phyloP scores from a whole-genome alignment of 2,888 invertebrate genomes.

The Conus canariensis region DNA sequence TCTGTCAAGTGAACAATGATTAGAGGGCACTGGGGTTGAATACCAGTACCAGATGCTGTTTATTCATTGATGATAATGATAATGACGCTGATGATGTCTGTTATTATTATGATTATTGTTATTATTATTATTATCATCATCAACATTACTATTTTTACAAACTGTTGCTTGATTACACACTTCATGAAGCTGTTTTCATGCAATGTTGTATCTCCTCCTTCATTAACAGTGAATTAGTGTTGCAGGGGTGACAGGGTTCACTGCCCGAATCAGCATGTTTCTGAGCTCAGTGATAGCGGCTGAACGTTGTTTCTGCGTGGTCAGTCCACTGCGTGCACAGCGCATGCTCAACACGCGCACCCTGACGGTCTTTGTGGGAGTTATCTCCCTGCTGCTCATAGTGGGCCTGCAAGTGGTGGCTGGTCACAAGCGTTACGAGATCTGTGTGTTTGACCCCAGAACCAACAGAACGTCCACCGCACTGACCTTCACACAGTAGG shows the following conservation, averaged over 20 bases:
- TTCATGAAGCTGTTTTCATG: no score
- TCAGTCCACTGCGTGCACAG: constrained; percentile 13
- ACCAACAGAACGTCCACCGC: not conserved
- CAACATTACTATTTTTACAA: no score
- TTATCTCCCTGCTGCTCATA: not conserved
- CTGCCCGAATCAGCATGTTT: constrained; percentile 7
- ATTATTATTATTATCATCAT: no score
- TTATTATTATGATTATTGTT: no score
- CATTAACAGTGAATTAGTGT: not conserved
- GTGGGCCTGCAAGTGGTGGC: constrained; percentile 21
- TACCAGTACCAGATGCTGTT: no score
- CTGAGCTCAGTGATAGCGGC: not conserved
- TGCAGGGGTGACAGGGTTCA: not conserved
- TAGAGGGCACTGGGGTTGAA: no score
- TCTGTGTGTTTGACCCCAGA: not conserved
- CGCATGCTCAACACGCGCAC: not conserved
- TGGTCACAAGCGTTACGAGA: not conserved
- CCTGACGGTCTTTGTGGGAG: not conserved
- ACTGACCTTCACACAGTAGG: not conserved
- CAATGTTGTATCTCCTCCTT: no score
- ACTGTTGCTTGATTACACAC: no score
- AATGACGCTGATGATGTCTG: no score
- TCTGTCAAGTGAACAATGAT: no score
- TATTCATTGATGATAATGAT: no score
- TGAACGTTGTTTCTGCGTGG: constrained; percentile 31